Base-by-base conservation (phyloP, 2,113 vertebrate species). In the Chaetodon trifascialis region DNA sequence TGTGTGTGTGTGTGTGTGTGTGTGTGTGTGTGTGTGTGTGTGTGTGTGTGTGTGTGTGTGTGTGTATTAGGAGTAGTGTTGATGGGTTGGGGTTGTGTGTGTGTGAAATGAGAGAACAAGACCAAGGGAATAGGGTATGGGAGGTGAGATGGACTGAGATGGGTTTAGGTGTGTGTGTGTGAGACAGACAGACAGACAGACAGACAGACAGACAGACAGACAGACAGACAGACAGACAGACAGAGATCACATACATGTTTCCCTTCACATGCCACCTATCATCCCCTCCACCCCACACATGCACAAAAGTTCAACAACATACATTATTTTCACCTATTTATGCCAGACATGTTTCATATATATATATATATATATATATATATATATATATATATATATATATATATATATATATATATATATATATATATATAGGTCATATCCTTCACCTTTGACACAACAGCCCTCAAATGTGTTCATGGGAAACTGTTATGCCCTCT, bases 51-150 rank as follows among this genome's bases (percentile, higher is more conserved):
- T 42, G 55, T 36, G 56, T 58, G 69, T 55, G 4, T 80, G 82
- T 83, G 86, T 88, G 85, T 88, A 54, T 89, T 87, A 73, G 76
- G 55, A 74, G 79, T 76, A 71, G 80, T 84, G 76, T 67, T 84
- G 79, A 84, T 88, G 83, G 72, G 71, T 80, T 83, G 79, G 70
- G 85, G 55, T 62, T 84, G 82, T 73, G 89, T 84, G 87, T 87
- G 72, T 89, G 79, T 86, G 76, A 91, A 91, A 92, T 89, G 73
- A 87, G 69, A 80, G 86, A 88, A 82, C 71, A 78, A 86, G 82
- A 82, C 83, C 69, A 80, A 75, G 59, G 66, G 59, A 82, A 79
- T 65, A 74, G 76, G 54, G 66, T 67, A 72, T 69, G 58, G 74
- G 75, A 75, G 80, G 83, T 80, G 76, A 86, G 86, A 87, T 82